A percentile compares a stretch with the other conserved stretches of the same genome.
These are phyloP conservation scores for Leucopsar rothschildi DNA, from an alignment of 2,113 vertebrate species.

Conservation along the genomic window DNA sequence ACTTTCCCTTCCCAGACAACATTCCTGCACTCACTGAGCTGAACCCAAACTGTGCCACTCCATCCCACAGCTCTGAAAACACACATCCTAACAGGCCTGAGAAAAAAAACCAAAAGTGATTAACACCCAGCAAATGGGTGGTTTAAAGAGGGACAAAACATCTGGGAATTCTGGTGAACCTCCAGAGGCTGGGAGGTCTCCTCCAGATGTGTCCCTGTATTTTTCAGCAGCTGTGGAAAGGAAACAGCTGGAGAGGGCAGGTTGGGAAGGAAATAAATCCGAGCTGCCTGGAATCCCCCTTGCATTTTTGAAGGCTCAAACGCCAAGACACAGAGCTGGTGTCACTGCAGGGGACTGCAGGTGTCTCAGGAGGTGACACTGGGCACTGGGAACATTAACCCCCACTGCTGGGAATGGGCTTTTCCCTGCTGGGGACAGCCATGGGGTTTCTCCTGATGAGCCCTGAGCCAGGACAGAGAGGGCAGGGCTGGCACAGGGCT, in stretches of 20 bases:
- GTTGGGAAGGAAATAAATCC: rapidly evolving
- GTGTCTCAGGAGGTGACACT: background rate
- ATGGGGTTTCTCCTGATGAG: rapidly evolving
- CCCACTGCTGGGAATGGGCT: background rate
- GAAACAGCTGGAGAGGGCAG: background rate
- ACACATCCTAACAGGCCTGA: background rate
- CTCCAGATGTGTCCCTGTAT: background rate
- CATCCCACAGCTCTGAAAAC: background rate
- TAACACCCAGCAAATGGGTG: background rate
- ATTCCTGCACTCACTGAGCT: background rate
- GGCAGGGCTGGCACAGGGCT: background rate
- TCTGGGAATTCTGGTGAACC: background rate
- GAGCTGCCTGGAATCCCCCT: background rate
- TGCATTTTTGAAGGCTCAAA: background rate
- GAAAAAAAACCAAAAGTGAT: background rate
- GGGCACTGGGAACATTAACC: background rate
- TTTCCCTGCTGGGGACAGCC: background rate
- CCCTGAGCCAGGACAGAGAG: background rate
- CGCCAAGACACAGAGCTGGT: background rate
- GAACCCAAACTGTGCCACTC: background rate
- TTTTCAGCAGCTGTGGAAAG: background rate
- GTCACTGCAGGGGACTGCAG: background rate
- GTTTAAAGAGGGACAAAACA: background rate
- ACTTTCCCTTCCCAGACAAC: background rate
- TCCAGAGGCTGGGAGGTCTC: background rate